phyloP scores from a whole-genome alignment of 2,797 vertebrate species.

The Enteromius unitaeniatus region DNA sequence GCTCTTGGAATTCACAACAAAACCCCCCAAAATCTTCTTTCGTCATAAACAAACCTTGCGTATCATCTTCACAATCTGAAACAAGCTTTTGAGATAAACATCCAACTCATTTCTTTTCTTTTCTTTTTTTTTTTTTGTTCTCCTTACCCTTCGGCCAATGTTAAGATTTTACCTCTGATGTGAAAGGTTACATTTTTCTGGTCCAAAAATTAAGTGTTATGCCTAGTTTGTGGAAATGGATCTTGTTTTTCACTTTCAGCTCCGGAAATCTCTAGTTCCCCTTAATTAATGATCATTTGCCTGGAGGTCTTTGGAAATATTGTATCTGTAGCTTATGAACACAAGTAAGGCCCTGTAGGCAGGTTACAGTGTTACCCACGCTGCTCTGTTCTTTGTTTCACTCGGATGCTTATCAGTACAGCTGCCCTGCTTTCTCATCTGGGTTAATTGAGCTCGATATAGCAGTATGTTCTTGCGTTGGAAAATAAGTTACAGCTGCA shows the following conservation, averaged over 20 bases:
- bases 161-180: conserved; percentile 10
- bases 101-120: neutral
- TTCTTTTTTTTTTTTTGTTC: neutral
- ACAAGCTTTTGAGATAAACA: neutral
- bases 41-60: conserved; percentile 1
- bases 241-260: conserved; percentile 36
- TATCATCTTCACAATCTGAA: conserved; percentile 9
- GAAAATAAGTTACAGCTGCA: neutral
- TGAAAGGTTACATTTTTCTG: neutral
- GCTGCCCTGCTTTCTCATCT: neutral
- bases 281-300: conserved; percentile 40
- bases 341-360: conserved; percentile 20
- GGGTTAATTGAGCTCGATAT: conserved; percentile 13
- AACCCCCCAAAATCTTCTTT: neutral
- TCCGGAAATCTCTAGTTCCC: conserved; percentile 37
- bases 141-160: neutral
- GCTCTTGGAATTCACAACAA: conserved; percentile 25
- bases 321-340: conserved; percentile 25
- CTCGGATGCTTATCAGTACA: conserved; percentile 43
- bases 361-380: conserved; percentile 28
- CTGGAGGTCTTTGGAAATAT: conserved; percentile 41
- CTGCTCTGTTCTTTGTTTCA: conserved; percentile 9
- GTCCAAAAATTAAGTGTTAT: neutral
- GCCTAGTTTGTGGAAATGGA: neutral
- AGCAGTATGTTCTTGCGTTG: neutral